These are phyloP conservation scores for Pimpla rufipes DNA, from an alignment of 2,888 invertebrate species.

Conservation along the genomic window DNA sequence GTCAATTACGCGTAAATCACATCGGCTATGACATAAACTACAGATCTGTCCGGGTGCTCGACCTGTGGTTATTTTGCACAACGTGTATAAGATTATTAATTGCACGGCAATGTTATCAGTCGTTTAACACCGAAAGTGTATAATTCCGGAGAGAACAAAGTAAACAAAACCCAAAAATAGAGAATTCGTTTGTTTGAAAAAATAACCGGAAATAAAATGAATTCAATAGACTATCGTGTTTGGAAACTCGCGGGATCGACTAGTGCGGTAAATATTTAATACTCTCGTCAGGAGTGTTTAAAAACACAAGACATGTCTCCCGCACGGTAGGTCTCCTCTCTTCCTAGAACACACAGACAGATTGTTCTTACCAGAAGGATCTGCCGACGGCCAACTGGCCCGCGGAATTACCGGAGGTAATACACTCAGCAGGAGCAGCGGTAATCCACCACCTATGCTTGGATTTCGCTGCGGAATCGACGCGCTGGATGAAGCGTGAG, in stretches of 20 bases:
- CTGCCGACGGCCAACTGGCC: slow-evolving; percentile 92
- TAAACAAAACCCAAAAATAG: background rate
- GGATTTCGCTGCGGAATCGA: slow-evolving; percentile 88
- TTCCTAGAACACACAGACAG: background rate
- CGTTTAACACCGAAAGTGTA: background rate
- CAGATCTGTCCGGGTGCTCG: background rate
- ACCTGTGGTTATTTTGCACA: background rate
- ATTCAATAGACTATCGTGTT: background rate
- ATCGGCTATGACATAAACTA: background rate
- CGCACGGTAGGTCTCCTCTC: slow-evolving; percentile 38
- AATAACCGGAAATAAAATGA: background rate
- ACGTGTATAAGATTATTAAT: background rate
- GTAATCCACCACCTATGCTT: slow-evolving; percentile 90
- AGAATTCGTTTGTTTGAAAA: background rate
- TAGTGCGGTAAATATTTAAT: background rate
- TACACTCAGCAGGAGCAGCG: slow-evolving; percentile 90
- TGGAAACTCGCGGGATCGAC: background rate
- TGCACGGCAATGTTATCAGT: background rate
- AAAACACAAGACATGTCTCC: background rate
- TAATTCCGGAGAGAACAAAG: background rate
- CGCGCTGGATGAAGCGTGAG: slow-evolving; percentile 87
- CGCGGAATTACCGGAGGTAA: slow-evolving; percentile 91
- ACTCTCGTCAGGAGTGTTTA: background rate
- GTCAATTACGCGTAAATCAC: background rate
- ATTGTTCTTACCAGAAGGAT: slow-evolving; percentile 84